Percentiles rank a stretch among this genome's conserved stretches.
Conservation (phyloP, 1,140 invertebrate species). For the Nasonia giraulti region DNA sequence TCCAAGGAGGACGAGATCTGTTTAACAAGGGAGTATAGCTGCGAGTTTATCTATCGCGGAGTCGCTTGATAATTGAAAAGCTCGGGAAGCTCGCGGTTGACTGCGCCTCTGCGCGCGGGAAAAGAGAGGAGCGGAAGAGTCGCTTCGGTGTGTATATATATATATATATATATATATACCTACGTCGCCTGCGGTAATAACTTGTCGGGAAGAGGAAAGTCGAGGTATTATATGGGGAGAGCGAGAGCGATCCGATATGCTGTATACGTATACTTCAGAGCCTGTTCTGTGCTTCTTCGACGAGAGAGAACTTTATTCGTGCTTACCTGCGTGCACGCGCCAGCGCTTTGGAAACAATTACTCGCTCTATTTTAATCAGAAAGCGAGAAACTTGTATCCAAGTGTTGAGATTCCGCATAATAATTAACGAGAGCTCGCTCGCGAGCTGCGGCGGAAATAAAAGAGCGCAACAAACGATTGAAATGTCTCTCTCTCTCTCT, state of each 20-base stretch:
- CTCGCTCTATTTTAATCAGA: too few relatives aligned
- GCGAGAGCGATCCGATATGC: background rate
- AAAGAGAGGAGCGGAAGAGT: background rate
- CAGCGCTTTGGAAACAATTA: too few relatives aligned
- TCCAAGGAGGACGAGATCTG: background rate
- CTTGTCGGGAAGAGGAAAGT: background rate
- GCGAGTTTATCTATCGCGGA: background rate
- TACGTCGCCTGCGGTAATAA: constrained; percentile 9
- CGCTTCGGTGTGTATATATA: too few relatives aligned
- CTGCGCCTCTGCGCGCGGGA: background rate
- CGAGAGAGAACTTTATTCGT: too few relatives aligned
- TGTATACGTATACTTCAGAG: background rate
- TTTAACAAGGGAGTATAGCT: background rate
- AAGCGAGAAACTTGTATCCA: too few relatives aligned
- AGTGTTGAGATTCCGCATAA: too few relatives aligned
- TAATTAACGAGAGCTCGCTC: too few relatives aligned
- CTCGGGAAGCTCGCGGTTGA: background rate
- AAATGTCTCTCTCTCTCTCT: background rate
- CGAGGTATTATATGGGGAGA: background rate
- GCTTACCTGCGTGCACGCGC: too few relatives aligned
- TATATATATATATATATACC: too few relatives aligned
- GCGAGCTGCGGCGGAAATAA: background rate
- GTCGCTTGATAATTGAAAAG: background rate
- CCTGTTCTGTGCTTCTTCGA: too few relatives aligned
- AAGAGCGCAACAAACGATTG: background rate